These are phyloP conservation scores for Tachina lurida DNA, from an alignment of 2,888 invertebrate species.

Conservation along the genomic window DNA sequence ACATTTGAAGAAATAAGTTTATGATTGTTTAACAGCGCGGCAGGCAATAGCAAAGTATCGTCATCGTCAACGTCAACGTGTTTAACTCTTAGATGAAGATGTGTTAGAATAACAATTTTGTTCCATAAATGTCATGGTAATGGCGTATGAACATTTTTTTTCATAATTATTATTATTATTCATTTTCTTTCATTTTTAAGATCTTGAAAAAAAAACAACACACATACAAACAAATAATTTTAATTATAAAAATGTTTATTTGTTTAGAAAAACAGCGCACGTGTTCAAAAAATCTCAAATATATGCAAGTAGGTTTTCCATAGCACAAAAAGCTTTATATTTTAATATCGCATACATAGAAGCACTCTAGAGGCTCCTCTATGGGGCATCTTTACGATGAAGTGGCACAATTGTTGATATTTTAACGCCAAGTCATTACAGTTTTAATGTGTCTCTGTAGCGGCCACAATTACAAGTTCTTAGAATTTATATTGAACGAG, in stretches of 20 bases:
- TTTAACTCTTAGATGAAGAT: constrained; percentile 25
- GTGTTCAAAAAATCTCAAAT: constrained; percentile 55
- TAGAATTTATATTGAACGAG: constrained; percentile 27
- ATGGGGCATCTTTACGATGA: constrained; percentile 37
- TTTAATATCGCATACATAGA: background rate
- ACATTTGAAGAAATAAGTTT: constrained; percentile 39
- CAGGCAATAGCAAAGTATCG: constrained; percentile 1
- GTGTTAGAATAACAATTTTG: constrained; percentile 62
- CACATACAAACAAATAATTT: constrained; percentile 34
- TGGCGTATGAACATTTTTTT: constrained; percentile 18
- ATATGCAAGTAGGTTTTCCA: constrained; percentile 55
- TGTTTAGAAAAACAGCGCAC: constrained; percentile 65
- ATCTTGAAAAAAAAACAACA: constrained; percentile 37
- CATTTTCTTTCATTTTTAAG: constrained; percentile 13
- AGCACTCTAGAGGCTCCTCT: constrained; percentile 1
- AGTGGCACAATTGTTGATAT: constrained; percentile 48
- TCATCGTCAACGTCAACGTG: background rate
- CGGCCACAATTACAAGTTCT: constrained; percentile 35
- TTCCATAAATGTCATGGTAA: constrained; percentile 59
- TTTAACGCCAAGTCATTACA: constrained; percentile 39
- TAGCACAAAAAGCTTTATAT: constrained; percentile 57
- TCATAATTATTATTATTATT: background rate
- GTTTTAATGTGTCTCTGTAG: constrained; percentile 34
- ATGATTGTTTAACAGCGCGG: constrained; percentile 29
- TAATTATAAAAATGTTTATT: constrained; percentile 56